Conservation (phyloP, 2,797 vertebrate genomes). For the Xerus rutilus region DNA sequence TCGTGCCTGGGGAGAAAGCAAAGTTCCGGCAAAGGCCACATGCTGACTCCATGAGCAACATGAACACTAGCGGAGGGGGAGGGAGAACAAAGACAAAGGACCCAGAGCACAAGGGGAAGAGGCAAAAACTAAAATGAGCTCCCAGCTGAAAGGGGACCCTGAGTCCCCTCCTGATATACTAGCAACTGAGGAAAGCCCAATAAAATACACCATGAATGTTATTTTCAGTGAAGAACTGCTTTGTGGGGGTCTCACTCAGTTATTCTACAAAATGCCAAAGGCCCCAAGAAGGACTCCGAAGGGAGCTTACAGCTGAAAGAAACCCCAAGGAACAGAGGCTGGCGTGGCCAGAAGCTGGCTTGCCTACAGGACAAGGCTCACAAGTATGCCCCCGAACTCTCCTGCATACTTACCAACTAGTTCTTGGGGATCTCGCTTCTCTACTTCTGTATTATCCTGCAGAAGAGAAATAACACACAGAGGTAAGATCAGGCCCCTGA, state of each 20-base stretch:
- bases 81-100: not conserved
- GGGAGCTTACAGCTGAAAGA: not conserved
- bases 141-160: not conserved
- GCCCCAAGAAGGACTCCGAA: not conserved
- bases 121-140: not conserved
- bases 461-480: conserved; percentile 72
- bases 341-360: not conserved
- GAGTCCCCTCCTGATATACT: not conserved
- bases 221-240: conserved; percentile 49
- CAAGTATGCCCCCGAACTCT: not conserved
- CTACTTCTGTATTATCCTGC: conserved; percentile 92
- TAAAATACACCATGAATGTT: not conserved
- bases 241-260: not conserved
- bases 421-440: conserved; percentile 96
- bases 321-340: not conserved
- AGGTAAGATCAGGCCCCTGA: not conserved
- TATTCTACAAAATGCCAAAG: conserved; percentile 52
- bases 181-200: conserved; percentile 54
- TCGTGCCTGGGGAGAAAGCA: not conserved
- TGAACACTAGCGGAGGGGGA: not conserved
- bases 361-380: not conserved
- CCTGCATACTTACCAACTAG: conserved; percentile 94
- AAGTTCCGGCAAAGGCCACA: conserved; percentile 53
- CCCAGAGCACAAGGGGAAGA: not conserved
- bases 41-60: not conserved